Evolutionary conservation across 2,888 invertebrate genomes (phyloP).

Genomic region (Acanthosepion esculentum): DNA sequence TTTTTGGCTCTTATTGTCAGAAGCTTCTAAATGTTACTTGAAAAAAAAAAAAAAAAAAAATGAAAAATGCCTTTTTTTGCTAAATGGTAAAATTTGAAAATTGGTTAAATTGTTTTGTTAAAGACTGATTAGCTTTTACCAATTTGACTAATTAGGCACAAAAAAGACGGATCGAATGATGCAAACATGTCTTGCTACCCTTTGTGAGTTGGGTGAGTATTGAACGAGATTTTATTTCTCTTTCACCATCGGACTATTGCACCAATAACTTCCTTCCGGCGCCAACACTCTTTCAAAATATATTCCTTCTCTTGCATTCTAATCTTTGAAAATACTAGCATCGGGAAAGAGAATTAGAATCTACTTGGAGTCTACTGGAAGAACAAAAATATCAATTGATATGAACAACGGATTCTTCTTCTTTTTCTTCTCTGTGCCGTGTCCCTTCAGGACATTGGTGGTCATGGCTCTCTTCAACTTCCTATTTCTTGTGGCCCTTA

Average conservation of each 20-base stretch:
- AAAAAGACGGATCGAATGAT: slow-evolving; percentile 89
- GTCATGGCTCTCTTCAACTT: too few relatives aligned
- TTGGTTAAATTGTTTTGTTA: slow-evolving; percentile 22
- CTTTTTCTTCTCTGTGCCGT: too few relatives aligned
- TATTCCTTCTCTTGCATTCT: background rate
- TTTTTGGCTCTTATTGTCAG: background rate
- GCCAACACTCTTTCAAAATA: background rate
- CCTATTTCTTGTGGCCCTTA: too few relatives aligned
- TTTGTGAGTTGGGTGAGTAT: slow-evolving; percentile 87
- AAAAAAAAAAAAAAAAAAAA: background rate
- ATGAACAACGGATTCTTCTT: too few relatives aligned
- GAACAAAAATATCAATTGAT: too few relatives aligned
- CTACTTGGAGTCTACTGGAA: too few relatives aligned
- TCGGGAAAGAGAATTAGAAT: too few relatives aligned
- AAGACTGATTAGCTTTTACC: background rate
- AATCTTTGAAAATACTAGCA: background rate
- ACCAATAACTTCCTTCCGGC: background rate
- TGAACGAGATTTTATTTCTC: background rate
- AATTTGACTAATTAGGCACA: slow-evolving; percentile 75
- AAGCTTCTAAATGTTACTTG: background rate
- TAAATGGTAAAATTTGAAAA: background rate
- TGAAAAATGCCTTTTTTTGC: slow-evolving; percentile 41
- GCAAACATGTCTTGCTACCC: slow-evolving; percentile 87
- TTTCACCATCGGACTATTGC: background rate
- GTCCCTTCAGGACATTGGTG: too few relatives aligned